Base-by-base conservation (phyloP, 2,888 invertebrate species). In the Platycheirus rosarum region DNA sequence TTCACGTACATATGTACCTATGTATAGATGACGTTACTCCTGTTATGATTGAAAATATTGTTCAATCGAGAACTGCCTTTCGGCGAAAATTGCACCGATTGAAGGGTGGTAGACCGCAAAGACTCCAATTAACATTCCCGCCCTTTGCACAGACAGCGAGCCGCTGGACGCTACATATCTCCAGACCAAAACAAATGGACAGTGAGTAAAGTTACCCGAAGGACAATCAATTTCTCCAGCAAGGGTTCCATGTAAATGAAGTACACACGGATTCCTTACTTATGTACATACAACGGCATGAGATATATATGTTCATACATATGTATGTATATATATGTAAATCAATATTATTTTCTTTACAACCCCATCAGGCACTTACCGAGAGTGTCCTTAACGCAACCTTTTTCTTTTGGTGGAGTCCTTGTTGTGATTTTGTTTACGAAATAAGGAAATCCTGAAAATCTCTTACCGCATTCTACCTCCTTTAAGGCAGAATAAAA, bases 1-100 rank as follows among this genome's bases (percentile, higher is more conserved):
- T n/a, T n/a, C n/a, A n/a, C n/a, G n/a, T n/a, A n/a, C n/a, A n/a
- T n/a, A n/a, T n/a, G n/a, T 23, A 23, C 23, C 23, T n/a, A n/a
- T n/a, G n/a, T n/a, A 23, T 23, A 23, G 3, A 23, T 23, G 23
- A 4, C 23, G 23, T 23, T 7, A 20, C 35, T 32, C 35, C 48
- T 82, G 73, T 82, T 82, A 63, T 82, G 71, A 82, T 68, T 82
- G 77, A 66, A 82, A 82, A 82, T 77, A 82, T 77, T 82, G 57
- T 82, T 82, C 71, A 68, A 77, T 82, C 62, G 77, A 63, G 62
- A 82, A 35, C 13, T 40, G n/a, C 68, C 82, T 46, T 55, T 8
- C 16, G 55, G 71, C 40, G 11, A 2, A 71, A 49, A 49, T 82
- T 82, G 77, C 82, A 82, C 82, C 82, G 76, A 82, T 77, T 77